Conservation (phyloP, 1,140 invertebrate species). For the Drosophila novamexicana region DNA sequence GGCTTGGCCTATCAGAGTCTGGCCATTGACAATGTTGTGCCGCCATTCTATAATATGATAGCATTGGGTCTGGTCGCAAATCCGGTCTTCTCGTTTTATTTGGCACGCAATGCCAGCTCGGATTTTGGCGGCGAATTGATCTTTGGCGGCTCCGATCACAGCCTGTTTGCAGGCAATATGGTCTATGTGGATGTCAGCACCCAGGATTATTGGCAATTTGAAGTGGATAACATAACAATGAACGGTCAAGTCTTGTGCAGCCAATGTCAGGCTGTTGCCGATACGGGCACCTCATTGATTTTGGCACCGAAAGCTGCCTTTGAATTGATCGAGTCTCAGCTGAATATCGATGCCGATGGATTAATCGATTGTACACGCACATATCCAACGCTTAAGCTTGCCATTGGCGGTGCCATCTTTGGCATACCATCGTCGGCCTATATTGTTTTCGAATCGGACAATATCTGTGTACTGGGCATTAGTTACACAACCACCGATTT, state of each 20-base stretch:
- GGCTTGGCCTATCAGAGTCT: constrained; percentile 96
- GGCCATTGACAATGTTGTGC: constrained; percentile 93
- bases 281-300: constrained; percentile 90
- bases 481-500: constrained; percentile 15
- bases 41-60: constrained; percentile 98
- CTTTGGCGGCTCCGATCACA: constrained; percentile 58
- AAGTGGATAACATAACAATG: constrained; percentile 33
- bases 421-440: constrained; percentile 33
- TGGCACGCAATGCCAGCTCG: constrained; percentile 38
- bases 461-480: constrained; percentile 29
- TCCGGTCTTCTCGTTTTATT: constrained; percentile 98
- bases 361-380: not conserved
- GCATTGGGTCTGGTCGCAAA: constrained; percentile 91
- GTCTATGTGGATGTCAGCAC: constrained; percentile 52
- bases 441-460: not conserved
- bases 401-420: constrained; percentile 44
- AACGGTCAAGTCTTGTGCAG: constrained; percentile 68
- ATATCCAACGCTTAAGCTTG: constrained; percentile 43
- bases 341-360: not conserved
- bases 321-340: not conserved
- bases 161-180: constrained; percentile 34
- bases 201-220: constrained; percentile 71
- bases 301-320: constrained; percentile 87
- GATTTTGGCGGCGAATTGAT: constrained; percentile 51
- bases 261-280: constrained; percentile 89